A percentile compares a stretch with the other conserved stretches of the same genome.
Evolutionary conservation across 2,797 vertebrate genomes (phyloP).

Genomic region (Vireo griseus): DNA sequence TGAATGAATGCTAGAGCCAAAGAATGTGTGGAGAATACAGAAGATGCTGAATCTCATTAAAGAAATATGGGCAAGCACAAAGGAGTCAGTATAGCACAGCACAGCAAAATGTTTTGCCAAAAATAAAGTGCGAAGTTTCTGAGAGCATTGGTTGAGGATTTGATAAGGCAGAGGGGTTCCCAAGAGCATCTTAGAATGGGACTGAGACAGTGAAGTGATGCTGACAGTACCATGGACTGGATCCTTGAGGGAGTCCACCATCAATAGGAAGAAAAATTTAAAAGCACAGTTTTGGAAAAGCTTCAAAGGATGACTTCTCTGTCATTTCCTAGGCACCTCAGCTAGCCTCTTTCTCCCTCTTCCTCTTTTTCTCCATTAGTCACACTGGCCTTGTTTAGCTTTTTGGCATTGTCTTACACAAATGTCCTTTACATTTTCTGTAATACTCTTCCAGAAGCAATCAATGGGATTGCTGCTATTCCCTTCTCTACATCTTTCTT

Average conservation of each 20-base stretch:
- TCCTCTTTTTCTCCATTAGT: neutral
- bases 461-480: neutral
- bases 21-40: neutral
- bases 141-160: neutral
- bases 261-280: neutral
- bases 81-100: neutral
- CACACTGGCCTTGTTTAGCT: neutral
- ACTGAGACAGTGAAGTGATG: neutral
- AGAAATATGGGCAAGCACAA: neutral
- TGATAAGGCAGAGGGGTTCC: neutral
- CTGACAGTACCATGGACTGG: neutral
- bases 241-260: neutral
- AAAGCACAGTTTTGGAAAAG: slow-evolving; percentile 30
- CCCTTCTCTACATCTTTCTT: neutral
- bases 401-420: slow-evolving; percentile 31
- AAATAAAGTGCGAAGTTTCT: neutral
- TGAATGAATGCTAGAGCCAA: neutral
- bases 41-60: neutral
- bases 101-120: neutral
- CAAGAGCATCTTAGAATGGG: neutral
- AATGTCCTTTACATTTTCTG: slow-evolving; percentile 16
- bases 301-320: slow-evolving; percentile 19
- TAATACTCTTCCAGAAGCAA: neutral
- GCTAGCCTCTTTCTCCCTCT: neutral
- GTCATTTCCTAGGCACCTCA: neutral